Percentiles rank a stretch among this genome's conserved stretches.
phyloP scores from a whole-genome alignment of 2,888 invertebrate genomes.

The Tipula unca region DNA sequence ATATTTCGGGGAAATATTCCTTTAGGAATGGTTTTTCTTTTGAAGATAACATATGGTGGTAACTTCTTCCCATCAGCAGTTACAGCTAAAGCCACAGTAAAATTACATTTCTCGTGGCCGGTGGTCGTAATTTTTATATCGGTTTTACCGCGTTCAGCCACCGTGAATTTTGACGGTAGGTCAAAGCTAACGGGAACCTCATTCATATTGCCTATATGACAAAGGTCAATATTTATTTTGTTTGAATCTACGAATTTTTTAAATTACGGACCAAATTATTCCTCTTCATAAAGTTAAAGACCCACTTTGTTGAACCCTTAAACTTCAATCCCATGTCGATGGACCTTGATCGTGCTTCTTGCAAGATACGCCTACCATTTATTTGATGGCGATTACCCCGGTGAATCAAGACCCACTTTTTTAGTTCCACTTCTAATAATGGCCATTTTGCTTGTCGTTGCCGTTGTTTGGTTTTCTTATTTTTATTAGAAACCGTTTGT shows the following conservation, averaged over 20 bases:
- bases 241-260: background rate
- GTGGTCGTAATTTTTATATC: background rate
- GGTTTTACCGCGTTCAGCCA: background rate
- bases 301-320: too few relatives aligned
- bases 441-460: background rate
- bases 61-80: background rate
- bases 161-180: background rate
- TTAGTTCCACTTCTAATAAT: background rate
- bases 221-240: background rate
- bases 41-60: background rate
- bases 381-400: background rate
- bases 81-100: background rate
- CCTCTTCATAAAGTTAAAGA: too few relatives aligned
- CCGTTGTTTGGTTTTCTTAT: background rate
- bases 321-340: background rate
- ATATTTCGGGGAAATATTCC: background rate
- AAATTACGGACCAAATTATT: background rate
- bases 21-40: too few relatives aligned
- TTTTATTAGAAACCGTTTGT: background rate
- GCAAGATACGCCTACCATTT: background rate
- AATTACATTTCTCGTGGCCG: too few relatives aligned
- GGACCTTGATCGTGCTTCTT: background rate
- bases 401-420: background rate
- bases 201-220: background rate
- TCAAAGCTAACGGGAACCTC: background rate